Evolutionary conservation across 1,140 invertebrate genomes (phyloP).

Genomic region (Tribolium castaneum): DNA sequence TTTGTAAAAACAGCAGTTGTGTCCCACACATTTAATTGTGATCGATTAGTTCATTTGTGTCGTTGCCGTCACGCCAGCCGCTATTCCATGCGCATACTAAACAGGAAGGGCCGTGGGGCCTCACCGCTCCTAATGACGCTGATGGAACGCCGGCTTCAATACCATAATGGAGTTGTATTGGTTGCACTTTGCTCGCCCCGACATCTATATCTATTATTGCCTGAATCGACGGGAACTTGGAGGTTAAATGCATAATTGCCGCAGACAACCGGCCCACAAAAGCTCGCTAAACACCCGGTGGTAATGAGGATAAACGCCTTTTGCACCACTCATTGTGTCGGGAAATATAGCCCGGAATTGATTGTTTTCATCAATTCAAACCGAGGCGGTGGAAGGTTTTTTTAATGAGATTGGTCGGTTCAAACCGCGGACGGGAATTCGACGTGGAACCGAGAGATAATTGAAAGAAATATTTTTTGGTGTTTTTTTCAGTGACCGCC

Average conservation of each 20-base stretch:
- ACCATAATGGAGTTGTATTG: conserved; percentile 40
- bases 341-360: neutral
- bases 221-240: conserved; percentile 34
- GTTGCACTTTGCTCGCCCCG: conserved; percentile 19
- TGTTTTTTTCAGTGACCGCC: too few species aligned
- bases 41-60: conserved; percentile 54
- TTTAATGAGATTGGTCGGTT: too few species aligned
- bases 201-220: conserved; percentile 41
- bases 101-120: conserved; percentile 16
- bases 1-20: conserved; percentile 49
- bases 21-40: conserved; percentile 53
- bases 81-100: conserved; percentile 39
- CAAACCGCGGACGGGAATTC: too few species aligned
- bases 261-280: conserved; percentile 33
- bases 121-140: conserved; percentile 22
- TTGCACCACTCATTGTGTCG: conserved; percentile 1
- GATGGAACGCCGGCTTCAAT: conserved; percentile 31
- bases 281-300: conserved; percentile 30
- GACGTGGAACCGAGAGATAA: too few species aligned
- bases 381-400: too few species aligned
- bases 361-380: neutral
- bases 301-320: conserved; percentile 24
- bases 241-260: conserved; percentile 41
- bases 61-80: conserved; percentile 28
- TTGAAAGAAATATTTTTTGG: too few species aligned